Conservation (phyloP, 2,888 invertebrate species). For the Perizoma affinitatum region DNA sequence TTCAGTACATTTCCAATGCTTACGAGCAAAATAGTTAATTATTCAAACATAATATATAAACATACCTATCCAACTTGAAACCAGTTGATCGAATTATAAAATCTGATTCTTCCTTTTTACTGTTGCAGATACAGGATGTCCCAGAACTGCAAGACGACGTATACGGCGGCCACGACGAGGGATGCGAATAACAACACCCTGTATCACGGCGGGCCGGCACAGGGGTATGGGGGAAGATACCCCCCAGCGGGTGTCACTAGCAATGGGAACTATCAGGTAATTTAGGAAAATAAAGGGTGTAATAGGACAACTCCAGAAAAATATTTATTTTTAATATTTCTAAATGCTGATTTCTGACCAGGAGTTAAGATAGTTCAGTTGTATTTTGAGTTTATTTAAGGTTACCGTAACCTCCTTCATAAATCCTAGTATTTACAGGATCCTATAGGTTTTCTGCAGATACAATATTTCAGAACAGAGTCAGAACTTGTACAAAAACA, state of each 20-base stretch:
- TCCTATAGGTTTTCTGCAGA: too few relatives aligned
- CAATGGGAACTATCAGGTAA: slow-evolving; percentile 71
- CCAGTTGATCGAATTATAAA: slow-evolving; percentile 16
- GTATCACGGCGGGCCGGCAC: slow-evolving; percentile 70
- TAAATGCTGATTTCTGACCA: too few relatives aligned
- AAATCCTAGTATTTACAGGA: too few relatives aligned
- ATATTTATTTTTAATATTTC: too few relatives aligned
- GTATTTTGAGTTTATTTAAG: too few relatives aligned
- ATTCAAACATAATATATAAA: slow-evolving; percentile 20
- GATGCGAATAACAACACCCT: slow-evolving; percentile 85
- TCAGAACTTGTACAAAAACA: too few relatives aligned
- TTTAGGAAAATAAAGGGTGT: too few relatives aligned
- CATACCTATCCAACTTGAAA: slow-evolving; percentile 5
- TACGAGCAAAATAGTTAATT: not conserved
- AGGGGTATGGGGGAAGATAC: slow-evolving; percentile 64
- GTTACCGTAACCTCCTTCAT: too few relatives aligned
- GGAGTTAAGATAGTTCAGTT: too few relatives aligned
- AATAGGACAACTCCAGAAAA: too few relatives aligned
- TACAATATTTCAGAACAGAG: too few relatives aligned
- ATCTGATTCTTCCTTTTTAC: slow-evolving; percentile 7
- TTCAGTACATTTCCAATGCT: too few relatives aligned
- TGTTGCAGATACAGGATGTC: slow-evolving; percentile 70
- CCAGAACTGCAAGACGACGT: slow-evolving; percentile 84
- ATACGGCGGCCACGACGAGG: slow-evolving; percentile 76
- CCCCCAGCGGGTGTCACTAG: slow-evolving; percentile 62